A percentile compares a stretch with the other conserved stretches of the same genome.
These are phyloP conservation scores for Globodera rostochiensis DNA, from an alignment of 1,140 invertebrate species.

Conservation along the genomic window DNA sequence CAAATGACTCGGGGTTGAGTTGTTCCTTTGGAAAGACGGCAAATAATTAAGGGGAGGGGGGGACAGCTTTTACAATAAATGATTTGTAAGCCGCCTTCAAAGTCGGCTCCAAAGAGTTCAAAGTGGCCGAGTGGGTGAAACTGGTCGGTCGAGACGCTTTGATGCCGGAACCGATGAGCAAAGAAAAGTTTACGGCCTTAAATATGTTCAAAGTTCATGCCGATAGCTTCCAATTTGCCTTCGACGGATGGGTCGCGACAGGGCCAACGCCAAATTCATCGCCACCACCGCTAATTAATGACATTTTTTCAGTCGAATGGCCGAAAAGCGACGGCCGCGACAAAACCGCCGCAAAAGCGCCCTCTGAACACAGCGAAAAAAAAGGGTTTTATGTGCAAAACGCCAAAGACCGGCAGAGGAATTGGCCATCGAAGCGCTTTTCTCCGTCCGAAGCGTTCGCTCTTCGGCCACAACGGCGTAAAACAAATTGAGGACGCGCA, in stretches of 20 bases:
- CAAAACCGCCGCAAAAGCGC: constrained; percentile 6
- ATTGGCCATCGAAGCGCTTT: neutral
- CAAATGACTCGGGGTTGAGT: constrained; percentile 31
- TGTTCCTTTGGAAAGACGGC: constrained; percentile 27
- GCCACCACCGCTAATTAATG: neutral
- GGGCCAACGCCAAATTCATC: neutral
- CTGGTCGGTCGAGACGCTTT: constrained; percentile 31
- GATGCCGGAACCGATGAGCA: constrained; percentile 33
- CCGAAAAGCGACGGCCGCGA: neutral
- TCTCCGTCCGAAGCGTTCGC: constrained; percentile 16
- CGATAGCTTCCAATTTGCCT: neutral
- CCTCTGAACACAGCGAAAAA: neutral
- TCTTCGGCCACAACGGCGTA: constrained; percentile 44
- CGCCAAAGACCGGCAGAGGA: constrained; percentile 6
- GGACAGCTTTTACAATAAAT: constrained; percentile 18
- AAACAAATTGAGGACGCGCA: constrained; percentile 39
- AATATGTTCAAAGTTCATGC: neutral
- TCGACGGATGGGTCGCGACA: neutral
- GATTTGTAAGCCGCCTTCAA: constrained; percentile 36
- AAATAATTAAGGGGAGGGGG: neutral
- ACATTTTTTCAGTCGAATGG: constrained; percentile 6
- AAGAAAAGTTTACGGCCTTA: constrained; percentile 11
- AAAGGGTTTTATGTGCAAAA: neutral
- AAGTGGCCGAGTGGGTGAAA: constrained; percentile 22
- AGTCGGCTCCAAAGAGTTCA: constrained; percentile 22